Base-by-base conservation (phyloP, 2,888 invertebrate genomes). In the Andricus curvator region DNA sequence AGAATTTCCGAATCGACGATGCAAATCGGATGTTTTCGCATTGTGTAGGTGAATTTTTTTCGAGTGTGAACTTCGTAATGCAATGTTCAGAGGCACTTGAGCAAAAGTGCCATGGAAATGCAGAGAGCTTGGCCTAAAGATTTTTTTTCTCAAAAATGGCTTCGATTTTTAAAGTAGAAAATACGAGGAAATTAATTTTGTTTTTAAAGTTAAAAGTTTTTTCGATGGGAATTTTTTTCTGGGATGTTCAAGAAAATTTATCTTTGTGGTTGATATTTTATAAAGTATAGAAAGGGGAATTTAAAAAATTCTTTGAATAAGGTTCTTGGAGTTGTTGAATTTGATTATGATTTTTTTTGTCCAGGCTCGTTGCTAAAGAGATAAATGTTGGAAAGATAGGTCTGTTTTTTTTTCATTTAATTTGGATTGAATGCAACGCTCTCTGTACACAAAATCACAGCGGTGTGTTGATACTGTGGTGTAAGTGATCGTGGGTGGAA, bases 401-500 rank as follows among this genome's bases (percentile, higher is more conserved):
- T 44, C 9, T 48, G 22, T 25, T 22, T 44, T 48, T 48, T 29
- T 37, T 60, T 56, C 51, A 56, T 56, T 56, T 74, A 13, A 33
- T 20, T 33, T 77, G 29, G 44, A 65, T 33, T 77, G 64, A 65
- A 77, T 48, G 44, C 22, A 77, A 77, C 60, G 65, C 62, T 78
- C 65, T 78, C 65, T 78, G 65, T 20, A 44, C 13, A 29, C 20
- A 44, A 56, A 66, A 51, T 22, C 44, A 33, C 81, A 77, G 81
- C 79, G 70, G 79, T 84, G 81, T 84, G 80, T 85, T 82, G 66
- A 86, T 84, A 80, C 82, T 84, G 83, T 86, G 87, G 86, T 85
- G 85, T 85, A 86, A 86, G 83, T 85, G 84, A 86, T 86, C 83
- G 82, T 85, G 86, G 87, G 87, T 88, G 86, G 84, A 88, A 91